These are phyloP conservation scores for Oasisia sp. DNA, from an alignment of 2,888 invertebrate genomes.

Conservation along the genomic window DNA sequence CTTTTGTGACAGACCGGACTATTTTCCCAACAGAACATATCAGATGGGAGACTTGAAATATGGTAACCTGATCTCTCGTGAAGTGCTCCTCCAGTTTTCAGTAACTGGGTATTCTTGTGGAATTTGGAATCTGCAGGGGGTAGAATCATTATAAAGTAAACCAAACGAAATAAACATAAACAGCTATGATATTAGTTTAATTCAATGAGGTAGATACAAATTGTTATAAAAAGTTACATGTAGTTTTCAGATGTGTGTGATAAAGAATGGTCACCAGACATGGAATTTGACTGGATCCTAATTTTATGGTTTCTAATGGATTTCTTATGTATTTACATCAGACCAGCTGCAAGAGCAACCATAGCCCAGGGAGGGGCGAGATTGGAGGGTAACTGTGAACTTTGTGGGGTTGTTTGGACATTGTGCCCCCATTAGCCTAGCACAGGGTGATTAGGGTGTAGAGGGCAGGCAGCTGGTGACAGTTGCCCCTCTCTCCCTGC, in stretches of 20 bases:
- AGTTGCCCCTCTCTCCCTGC: neutral
- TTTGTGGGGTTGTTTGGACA: conserved; percentile 4
- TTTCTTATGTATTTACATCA: neutral
- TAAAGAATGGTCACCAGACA: neutral
- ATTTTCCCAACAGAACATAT: neutral
- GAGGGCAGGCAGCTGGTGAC: neutral
- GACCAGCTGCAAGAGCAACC: neutral
- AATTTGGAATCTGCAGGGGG: neutral
- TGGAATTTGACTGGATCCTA: neutral
- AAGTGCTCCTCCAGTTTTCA: neutral
- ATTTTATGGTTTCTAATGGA: neutral
- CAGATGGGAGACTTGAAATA: too few relatives aligned
- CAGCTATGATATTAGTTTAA: neutral
- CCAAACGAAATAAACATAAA: neutral
- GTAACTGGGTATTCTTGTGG: neutral
- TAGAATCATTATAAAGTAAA: neutral
- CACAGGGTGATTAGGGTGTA: neutral
- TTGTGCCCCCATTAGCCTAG: neutral
- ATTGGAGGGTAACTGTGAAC: neutral
- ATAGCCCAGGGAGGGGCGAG: neutral
- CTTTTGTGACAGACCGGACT: neutral
- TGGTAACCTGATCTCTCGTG: too few relatives aligned
- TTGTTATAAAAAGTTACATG: neutral
- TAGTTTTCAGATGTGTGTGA: neutral
- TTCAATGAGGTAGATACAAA: neutral